Conservation (phyloP, 2,113 vertebrate genomes). For the Muntiacus reevesi region DNA sequence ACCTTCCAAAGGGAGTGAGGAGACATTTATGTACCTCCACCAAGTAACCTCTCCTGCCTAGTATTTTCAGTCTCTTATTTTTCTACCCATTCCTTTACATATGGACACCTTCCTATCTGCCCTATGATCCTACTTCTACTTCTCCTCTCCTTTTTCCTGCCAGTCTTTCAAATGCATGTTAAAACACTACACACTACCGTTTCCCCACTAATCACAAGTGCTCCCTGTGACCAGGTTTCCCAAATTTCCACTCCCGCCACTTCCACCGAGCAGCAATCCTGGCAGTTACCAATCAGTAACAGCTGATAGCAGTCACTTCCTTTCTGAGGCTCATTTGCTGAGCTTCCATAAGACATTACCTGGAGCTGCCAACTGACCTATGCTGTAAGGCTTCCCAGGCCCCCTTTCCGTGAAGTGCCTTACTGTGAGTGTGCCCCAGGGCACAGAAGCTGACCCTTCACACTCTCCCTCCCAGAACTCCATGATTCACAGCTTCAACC, state of each 20-base stretch:
- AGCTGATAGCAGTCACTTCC: not conserved
- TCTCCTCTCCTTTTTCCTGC: not conserved
- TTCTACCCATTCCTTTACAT: not conserved
- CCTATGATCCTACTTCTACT: not conserved
- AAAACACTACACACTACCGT: not conserved
- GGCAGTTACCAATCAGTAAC: not conserved
- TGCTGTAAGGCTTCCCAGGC: not conserved
- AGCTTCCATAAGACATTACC: not conserved
- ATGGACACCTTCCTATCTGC: not conserved
- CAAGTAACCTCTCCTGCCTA: not conserved
- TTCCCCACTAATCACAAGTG: not conserved
- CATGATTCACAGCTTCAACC: not conserved
- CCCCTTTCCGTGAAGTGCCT: not conserved
- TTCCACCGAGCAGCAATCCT: not conserved
- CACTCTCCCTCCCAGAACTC: not conserved
- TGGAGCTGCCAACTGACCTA: not conserved
- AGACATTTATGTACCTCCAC: not conserved
- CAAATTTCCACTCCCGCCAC: not conserved
- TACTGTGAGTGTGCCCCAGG: not conserved
- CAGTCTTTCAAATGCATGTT: not conserved
- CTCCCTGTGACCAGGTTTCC: not conserved
- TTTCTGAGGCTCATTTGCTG: not conserved
- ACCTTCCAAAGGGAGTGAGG: not conserved
- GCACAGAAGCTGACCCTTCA: not conserved
- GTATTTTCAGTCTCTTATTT: not conserved